Evolutionary conservation across 2,888 invertebrate species (phyloP).

Genomic region (Diploptera punctata): DNA sequence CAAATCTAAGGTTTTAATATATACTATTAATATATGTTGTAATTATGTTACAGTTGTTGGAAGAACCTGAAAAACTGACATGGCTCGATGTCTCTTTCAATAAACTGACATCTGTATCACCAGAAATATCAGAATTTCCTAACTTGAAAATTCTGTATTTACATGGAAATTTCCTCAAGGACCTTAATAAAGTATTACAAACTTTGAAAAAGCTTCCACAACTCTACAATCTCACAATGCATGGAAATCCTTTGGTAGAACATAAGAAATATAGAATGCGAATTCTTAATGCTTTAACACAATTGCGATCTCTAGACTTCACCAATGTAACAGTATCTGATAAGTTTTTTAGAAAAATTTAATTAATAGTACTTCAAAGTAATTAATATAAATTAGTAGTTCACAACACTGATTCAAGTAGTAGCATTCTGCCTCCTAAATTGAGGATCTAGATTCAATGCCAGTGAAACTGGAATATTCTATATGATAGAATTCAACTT

Average conservation of each 20-base stretch:
- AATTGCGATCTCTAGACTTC: conserved; percentile 48
- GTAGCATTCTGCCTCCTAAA: no score
- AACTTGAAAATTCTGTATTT: conserved; percentile 48
- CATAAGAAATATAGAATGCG: conserved; percentile 45
- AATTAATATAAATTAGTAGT: no score
- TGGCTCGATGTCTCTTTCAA: conserved; percentile 49
- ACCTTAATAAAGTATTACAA: conserved; percentile 43
- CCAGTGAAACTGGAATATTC: no score
- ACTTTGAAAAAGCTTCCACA: conserved; percentile 44
- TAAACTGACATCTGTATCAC: conserved; percentile 43
- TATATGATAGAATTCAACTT: no score
- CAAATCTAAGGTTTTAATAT: no score
- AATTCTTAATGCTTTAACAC: conserved; percentile 45
- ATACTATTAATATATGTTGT: no score
- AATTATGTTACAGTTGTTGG: conserved; percentile 47
- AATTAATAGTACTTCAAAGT: no score
- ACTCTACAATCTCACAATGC: conserved; percentile 48
- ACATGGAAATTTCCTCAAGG: conserved; percentile 47
- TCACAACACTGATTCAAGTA: no score
- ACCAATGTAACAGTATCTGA: conserved; percentile 46
- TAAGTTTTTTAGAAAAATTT: neutral
- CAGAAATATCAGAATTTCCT: conserved; percentile 45
- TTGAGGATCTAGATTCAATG: no score
- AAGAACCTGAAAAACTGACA: conserved; percentile 47
- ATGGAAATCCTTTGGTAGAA: conserved; percentile 52